These are phyloP conservation scores for Latheticus oryzae DNA, from an alignment of 2,888 invertebrate species.

Conservation along the genomic window DNA sequence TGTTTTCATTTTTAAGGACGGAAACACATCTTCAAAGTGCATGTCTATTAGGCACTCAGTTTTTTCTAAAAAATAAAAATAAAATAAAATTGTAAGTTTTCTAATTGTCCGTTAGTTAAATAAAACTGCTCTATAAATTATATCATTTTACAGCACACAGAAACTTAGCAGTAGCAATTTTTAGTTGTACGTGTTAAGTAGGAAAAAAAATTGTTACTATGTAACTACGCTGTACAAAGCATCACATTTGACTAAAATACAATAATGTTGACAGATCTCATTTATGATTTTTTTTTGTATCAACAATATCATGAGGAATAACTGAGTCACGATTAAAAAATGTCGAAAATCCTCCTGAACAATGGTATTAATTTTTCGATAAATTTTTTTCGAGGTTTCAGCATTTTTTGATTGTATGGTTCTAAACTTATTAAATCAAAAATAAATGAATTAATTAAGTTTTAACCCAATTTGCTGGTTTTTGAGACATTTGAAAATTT, in stretches of 20 bases:
- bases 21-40: constrained; percentile 56
- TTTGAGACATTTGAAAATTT: too few species aligned
- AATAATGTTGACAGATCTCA: constrained; percentile 77
- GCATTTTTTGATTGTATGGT: too few species aligned
- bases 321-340: too few species aligned
- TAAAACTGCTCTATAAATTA: constrained; percentile 45
- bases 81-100: constrained; percentile 52
- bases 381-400: too few species aligned
- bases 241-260: constrained; percentile 74
- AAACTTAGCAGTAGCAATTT: constrained; percentile 72
- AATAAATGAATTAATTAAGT: too few species aligned
- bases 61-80: constrained; percentile 58
- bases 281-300: constrained; percentile 41
- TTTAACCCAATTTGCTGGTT: too few species aligned
- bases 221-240: constrained; percentile 77
- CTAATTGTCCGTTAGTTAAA: constrained; percentile 62
- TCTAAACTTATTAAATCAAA: too few species aligned
- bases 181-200: constrained; percentile 76
- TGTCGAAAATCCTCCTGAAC: too few species aligned
- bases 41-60: constrained; percentile 60
- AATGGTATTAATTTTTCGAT: too few species aligned
- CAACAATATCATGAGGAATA: too few species aligned
- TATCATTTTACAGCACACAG: constrained; percentile 66
- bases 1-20: constrained; percentile 50
- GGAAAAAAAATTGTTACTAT: constrained; percentile 77